Conservation (phyloP, 2,113 vertebrate genomes). For the Gymnobelideus leadbeateri region DNA sequence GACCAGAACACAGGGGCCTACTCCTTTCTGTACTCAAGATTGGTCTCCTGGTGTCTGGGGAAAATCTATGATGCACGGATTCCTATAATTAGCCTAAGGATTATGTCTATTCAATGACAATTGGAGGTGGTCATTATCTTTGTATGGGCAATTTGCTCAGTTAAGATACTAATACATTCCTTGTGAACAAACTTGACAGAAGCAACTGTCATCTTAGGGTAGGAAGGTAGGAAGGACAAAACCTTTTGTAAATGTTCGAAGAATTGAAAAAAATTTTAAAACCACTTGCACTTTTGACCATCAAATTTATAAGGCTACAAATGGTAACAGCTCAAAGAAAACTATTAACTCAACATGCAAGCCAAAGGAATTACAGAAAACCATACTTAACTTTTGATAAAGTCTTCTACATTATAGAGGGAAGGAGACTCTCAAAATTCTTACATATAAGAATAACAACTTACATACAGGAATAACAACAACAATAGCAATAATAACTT, state of each 20-base stretch:
- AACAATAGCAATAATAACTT: not conserved
- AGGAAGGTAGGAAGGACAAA: not conserved
- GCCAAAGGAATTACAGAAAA: not conserved
- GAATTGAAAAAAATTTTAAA: not conserved
- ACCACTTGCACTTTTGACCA: not conserved
- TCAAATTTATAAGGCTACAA: not conserved
- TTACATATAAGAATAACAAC: not conserved
- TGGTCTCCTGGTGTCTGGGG: not conserved
- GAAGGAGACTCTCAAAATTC: not conserved
- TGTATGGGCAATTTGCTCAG: not conserved
- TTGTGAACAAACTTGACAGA: not conserved
- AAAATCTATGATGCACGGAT: not conserved
- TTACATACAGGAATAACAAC: not conserved
- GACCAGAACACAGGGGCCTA: not conserved
- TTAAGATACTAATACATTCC: not conserved
- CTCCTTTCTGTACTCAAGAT: not conserved
- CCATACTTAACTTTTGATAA: not conserved
- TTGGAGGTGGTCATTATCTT: not conserved
- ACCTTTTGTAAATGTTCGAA: not conserved
- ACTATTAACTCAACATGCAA: not conserved
- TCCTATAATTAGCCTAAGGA: not conserved
- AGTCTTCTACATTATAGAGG: not conserved
- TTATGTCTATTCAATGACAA: not conserved
- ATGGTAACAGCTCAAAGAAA: not conserved
- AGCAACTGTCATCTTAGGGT: not conserved